phyloP scores from a whole-genome alignment of 2,888 invertebrate genomes.

The Furcula furcula region DNA sequence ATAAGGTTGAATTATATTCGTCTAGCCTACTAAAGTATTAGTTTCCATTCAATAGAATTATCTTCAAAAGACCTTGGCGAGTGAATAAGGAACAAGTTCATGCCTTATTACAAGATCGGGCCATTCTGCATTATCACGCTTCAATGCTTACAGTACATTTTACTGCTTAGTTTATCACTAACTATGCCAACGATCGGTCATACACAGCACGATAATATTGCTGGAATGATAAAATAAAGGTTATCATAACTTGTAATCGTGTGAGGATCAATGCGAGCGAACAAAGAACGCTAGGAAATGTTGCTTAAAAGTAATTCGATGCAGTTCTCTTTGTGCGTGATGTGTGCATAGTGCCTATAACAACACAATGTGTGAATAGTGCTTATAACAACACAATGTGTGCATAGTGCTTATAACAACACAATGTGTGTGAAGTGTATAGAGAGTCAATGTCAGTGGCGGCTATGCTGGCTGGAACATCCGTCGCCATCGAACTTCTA shows the following conservation, averaged over 20 bases:
- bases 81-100: slow-evolving; percentile 41
- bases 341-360: slow-evolving; percentile 9
- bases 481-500: slow-evolving; percentile 54
- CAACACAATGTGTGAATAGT: slow-evolving; percentile 39
- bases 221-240: slow-evolving; percentile 26
- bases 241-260: slow-evolving; percentile 24
- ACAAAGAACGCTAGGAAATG: slow-evolving; percentile 25
- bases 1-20: no score
- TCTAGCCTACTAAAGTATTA: no score
- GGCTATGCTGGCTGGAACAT: slow-evolving; percentile 48
- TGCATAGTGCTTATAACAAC: no score
- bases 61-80: slow-evolving; percentile 42
- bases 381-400: slow-evolving; percentile 12
- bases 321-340: slow-evolving; percentile 10
- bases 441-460: slow-evolving; percentile 43
- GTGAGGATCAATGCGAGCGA: slow-evolving; percentile 17
- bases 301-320: slow-evolving; percentile 23
- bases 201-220: slow-evolving; percentile 16
- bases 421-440: slow-evolving; percentile 40
- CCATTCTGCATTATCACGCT: slow-evolving; percentile 46
- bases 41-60: no score
- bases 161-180: slow-evolving; percentile 42
- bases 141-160: slow-evolving; percentile 39
- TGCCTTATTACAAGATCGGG: slow-evolving; percentile 36
- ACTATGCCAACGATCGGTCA: slow-evolving; percentile 39